Evolutionary conservation across 2,797 vertebrate species (phyloP), one percentile per base, ranked within the genome.

Genomic region (Diceros bicornis): DNA sequence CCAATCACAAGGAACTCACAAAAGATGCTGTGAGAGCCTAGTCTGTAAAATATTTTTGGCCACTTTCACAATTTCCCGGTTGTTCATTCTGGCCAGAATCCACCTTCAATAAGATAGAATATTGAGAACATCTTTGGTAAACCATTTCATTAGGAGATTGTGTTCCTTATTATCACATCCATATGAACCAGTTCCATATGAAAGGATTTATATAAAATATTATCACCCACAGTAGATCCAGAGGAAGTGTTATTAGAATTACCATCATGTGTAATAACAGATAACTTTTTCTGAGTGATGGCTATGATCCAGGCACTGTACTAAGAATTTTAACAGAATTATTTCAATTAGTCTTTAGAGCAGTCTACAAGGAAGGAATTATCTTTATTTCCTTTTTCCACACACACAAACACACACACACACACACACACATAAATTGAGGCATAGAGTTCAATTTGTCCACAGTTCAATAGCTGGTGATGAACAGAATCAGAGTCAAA

Each of bases 41-140:
- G 27, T 81, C 59, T 75, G 16, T 68, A 75, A 75, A 89, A 71
- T 37, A 59, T 7, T 68, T 74, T 90, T 90, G n/a, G 3, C 25
- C 10, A 82, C 3, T 64, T 87, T 74, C 23, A 75, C 29, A 75
- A 55, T 79, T 78, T 89, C 25, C 55, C 27, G 75, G 9, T 74
- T 95, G 10, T 29, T 69, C 25, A 34, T 91, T 91, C 72, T 84
- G 41, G 47, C 61, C 52, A 55, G 29, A 88, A 93, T 55, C 37
- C 6, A 71, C 47, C 17, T 96, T 74, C 5, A 47, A 29, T 78
- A 74, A 79, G 21, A 52, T 16, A 78, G 20, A 93, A 83, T 75
- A 81, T 27, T 32, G 16, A 69, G n/a, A 74, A 41, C 7, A 69
- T 81, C 27, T 97, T 69, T 71, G 34, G 81, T 71, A 91, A 95